phyloP scores from a whole-genome alignment of 2,888 invertebrate species.

The Platerodrilus igneus region DNA sequence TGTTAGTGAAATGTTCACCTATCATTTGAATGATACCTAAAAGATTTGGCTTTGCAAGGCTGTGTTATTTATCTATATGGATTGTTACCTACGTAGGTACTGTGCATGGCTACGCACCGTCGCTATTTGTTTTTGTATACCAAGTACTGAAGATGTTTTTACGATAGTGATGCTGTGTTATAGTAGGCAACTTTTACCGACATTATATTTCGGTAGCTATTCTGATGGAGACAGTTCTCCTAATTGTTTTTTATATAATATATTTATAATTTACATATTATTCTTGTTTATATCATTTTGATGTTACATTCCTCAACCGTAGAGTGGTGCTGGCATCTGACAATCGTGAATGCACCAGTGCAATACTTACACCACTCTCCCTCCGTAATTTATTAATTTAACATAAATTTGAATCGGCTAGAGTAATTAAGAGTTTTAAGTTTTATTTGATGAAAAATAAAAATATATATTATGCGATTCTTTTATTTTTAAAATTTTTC shows the following conservation, averaged over 20 bases:
- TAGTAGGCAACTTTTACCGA: constrained; percentile 43
- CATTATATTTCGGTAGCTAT: constrained; percentile 46
- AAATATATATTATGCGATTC: constrained; percentile 31
- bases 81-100: constrained; percentile 44
- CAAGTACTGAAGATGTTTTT: constrained; percentile 32
- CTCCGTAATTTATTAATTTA: constrained; percentile 37
- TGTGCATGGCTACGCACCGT: constrained; percentile 44
- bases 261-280: constrained; percentile 49
- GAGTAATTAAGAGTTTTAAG: constrained; percentile 34
- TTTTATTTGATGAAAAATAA: constrained; percentile 35
- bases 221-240: constrained; percentile 44
- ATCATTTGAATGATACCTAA: constrained; percentile 45
- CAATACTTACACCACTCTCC: constrained; percentile 45
- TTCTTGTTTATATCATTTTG: constrained; percentile 44
- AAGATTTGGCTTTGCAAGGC: constrained; percentile 59
- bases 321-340: constrained; percentile 46
- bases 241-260: constrained; percentile 44
- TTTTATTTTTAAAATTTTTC: constrained; percentile 27
- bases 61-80: constrained; percentile 52
- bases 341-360: constrained; percentile 47
- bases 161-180: constrained; percentile 42
- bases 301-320: constrained; percentile 37
- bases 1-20: constrained; percentile 36
- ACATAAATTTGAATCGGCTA: constrained; percentile 26
- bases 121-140: constrained; percentile 35